Evolutionary conservation across 2,888 invertebrate genomes (phyloP).

Genomic region (Hemicrepidius hirtus): DNA sequence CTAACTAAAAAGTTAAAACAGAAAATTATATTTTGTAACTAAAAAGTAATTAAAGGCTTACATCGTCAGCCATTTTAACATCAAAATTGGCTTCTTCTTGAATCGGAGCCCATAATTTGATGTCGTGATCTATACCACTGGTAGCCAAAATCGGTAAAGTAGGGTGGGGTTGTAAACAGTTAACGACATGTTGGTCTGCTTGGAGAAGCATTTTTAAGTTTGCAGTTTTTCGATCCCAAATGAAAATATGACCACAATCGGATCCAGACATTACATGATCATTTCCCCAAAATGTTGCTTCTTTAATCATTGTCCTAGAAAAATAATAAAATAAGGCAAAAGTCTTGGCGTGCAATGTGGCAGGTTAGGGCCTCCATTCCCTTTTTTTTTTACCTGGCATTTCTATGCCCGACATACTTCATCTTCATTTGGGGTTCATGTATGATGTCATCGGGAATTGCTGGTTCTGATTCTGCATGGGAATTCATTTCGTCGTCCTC

Average conservation of each 20-base stretch:
- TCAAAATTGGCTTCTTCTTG: slow-evolving; percentile 78
- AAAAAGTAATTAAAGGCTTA: slow-evolving; percentile 66
- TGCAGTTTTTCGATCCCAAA: slow-evolving; percentile 85
- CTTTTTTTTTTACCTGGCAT: slow-evolving; percentile 79
- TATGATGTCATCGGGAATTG: slow-evolving; percentile 55
- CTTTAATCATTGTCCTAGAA: slow-evolving; percentile 87
- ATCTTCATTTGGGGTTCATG: slow-evolving; percentile 76
- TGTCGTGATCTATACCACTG: slow-evolving; percentile 92
- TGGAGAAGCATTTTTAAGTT: slow-evolving; percentile 84
- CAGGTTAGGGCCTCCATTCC: background rate
- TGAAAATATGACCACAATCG: slow-evolving; percentile 91
- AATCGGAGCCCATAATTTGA: slow-evolving; percentile 89
- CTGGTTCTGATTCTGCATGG: slow-evolving; percentile 55
- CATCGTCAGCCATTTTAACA: slow-evolving; percentile 78
- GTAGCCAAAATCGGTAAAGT: slow-evolving; percentile 84
- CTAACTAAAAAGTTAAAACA: slow-evolving; percentile 75
- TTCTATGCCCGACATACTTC: slow-evolving; percentile 86
- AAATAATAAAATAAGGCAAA: no score
- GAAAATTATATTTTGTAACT: background rate
- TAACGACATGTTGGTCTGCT: slow-evolving; percentile 89
- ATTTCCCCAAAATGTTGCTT: slow-evolving; percentile 89
- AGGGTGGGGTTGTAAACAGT: slow-evolving; percentile 90
- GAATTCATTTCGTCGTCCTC: slow-evolving; percentile 52
- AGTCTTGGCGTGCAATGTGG: no score
- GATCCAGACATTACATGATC: slow-evolving; percentile 90